Evolutionary conservation across 2,797 vertebrate genomes (phyloP), one percentile per base, ranked within the genome.

Genomic region (Myotis daubentonii): DNA sequence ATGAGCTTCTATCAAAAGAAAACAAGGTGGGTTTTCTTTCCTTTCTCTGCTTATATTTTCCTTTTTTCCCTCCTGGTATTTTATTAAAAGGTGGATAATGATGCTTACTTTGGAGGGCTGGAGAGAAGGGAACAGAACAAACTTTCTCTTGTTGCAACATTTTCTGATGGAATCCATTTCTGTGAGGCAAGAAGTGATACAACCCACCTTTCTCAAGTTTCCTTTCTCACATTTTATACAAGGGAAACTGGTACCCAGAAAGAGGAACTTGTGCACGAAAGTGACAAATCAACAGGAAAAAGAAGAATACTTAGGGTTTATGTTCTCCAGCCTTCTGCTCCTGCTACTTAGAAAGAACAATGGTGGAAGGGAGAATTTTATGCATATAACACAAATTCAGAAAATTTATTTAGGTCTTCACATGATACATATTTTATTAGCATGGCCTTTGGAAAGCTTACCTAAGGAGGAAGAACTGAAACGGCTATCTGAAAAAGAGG

Each of bases 1-100:
- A n/a, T 51, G 28, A 78, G 6, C 47, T 38, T 92, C 87, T 85
- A 79, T 55, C 65, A 75, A 76, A 90, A 85, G 38, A 57, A 92
- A 93, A 49, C 9, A 38, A 53, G 11, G 0, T 51, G 68, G 33
- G 3, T 38, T 36, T n/a, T 87, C 53, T 41, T 36, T 49, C 11
- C 4, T 41, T 33, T 19, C 17, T 38, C 33, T 51, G 19, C 23
- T 87, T 91, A 70, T 23, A 75, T 91, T 89, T 30, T 1, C 5
- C 7, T 20, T 30, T 41, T 41, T 44, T 41, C 5, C 38, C 47
- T 41, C 60, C 22, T 75, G 76, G 2, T 53, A 23, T 70, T 91
- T 87, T 74, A 81, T 36, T 55, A 38, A 71, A 66, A 6, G 12
- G 28, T 84, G 30, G 12, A 53, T 81, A 51, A 41, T 51, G 25